A percentile compares a stretch with the other conserved stretches of the same genome.
These are phyloP conservation scores for Zophobas atratus DNA, from an alignment of 1,140 invertebrate genomes.

Conservation along the genomic window DNA sequence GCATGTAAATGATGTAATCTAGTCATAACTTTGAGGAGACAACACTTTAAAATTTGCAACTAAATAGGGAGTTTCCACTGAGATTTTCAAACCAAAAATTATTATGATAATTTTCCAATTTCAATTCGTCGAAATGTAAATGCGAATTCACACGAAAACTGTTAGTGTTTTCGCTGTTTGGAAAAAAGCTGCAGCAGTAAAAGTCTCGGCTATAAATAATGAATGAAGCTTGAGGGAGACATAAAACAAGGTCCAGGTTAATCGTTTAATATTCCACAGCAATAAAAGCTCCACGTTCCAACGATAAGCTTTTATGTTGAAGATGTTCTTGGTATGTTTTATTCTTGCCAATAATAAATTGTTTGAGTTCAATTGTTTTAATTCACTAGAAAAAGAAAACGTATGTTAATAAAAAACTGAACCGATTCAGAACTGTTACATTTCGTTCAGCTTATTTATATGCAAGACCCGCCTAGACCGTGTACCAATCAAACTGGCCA, in stretches of 20 bases:
- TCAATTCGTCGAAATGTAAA: conserved; percentile 37
- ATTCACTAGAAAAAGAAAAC: neutral
- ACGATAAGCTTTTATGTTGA: conserved; percentile 16
- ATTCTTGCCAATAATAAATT: neutral
- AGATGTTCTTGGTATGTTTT: neutral
- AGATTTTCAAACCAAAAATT: conserved; percentile 33
- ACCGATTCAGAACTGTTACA: neutral
- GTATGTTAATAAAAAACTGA: too few species aligned
- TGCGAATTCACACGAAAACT: conserved; percentile 29
- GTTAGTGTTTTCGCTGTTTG: conserved; percentile 26
- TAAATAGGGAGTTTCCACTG: conserved; percentile 9
- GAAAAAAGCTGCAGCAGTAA: conserved; percentile 32
- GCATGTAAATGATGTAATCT: too few species aligned
- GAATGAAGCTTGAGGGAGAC: conserved; percentile 38
- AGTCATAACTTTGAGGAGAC: neutral
- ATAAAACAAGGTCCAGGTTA: conserved; percentile 40
- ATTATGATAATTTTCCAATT: conserved; percentile 43
- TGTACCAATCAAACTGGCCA: conserved; percentile 7
- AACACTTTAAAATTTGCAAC: conserved; percentile 11
- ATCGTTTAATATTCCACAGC: conserved; percentile 33
- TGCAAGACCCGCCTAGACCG: neutral
- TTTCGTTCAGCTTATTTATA: neutral
- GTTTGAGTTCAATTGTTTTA: neutral
- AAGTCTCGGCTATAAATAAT: conserved; percentile 34
- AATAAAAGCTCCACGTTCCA: conserved; percentile 20